Evolutionary conservation across 2,888 invertebrate genomes (phyloP).

Genomic region (Neelides folsomi): DNA sequence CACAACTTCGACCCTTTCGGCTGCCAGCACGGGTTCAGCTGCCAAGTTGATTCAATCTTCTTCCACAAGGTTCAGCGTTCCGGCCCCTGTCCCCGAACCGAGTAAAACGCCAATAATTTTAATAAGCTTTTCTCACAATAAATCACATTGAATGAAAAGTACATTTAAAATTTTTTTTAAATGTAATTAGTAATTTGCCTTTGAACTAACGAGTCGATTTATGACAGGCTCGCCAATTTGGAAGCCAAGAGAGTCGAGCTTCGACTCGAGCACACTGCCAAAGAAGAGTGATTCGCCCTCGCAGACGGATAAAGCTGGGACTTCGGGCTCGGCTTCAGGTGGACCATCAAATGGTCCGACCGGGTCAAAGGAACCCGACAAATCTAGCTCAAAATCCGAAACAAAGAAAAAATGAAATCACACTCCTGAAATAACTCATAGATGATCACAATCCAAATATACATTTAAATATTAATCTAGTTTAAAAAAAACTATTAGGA

Average conservation of each 20-base stretch:
- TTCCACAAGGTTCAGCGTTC: conserved; percentile 31
- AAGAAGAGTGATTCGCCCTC: conserved; percentile 21
- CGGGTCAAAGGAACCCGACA: no score
- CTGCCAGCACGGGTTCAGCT: conserved; percentile 65
- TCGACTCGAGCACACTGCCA: conserved; percentile 51
- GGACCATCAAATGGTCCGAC: no score
- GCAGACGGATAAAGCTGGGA: background rate
- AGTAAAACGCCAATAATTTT: conserved; percentile 15
- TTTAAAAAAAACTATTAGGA: no score
- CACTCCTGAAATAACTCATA: no score
- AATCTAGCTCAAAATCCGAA: no score
- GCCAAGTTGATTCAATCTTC: conserved; percentile 41
- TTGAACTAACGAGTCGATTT: conserved; percentile 28
- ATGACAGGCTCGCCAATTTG: conserved; percentile 93
- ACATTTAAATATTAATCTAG: no score
- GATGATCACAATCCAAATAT: no score
- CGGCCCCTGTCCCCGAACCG: conserved; percentile 33
- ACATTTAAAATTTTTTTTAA: background rate
- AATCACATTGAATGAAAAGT: background rate
- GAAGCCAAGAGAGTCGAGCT: conserved; percentile 78
- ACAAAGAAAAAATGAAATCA: no score
- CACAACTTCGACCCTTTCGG: conserved; percentile 84
- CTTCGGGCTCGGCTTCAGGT: no score
- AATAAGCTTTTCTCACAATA: background rate
- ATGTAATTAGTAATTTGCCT: background rate